Conservation (phyloP, 2,888 invertebrate species). For the Junonia oenone region DNA sequence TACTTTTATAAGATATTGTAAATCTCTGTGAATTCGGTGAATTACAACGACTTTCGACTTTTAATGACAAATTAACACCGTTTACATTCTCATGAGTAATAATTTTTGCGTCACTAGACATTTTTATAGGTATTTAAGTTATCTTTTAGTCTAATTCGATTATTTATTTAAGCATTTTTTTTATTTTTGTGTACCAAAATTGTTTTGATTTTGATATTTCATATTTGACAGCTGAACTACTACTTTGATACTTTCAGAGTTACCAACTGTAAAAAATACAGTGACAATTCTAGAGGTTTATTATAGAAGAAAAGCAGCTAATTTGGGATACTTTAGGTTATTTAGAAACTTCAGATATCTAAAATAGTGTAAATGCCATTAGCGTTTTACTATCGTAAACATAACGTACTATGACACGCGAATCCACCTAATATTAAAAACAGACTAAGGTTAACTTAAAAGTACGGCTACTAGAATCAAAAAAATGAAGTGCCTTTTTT, state of each 20-base stretch:
- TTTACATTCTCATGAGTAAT: constrained; percentile 61
- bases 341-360: too few relatives aligned
- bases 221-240: not conserved
- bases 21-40: constrained; percentile 56
- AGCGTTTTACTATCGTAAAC: too few relatives aligned
- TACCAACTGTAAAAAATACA: not conserved
- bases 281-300: too few relatives aligned
- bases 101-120: constrained; percentile 24
- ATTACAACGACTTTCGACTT: constrained; percentile 43
- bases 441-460: too few relatives aligned
- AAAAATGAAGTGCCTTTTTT: too few relatives aligned
- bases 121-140: constrained; percentile 12
- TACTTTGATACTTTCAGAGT: too few relatives aligned
- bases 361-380: too few relatives aligned
- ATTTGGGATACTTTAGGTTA: too few relatives aligned
- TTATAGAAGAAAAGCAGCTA: too few relatives aligned
- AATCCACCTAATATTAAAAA: too few relatives aligned
- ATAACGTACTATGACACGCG: too few relatives aligned
- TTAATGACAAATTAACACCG: constrained; percentile 53
- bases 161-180: not conserved
- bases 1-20: constrained; percentile 57
- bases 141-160: not conserved
- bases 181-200: not conserved
- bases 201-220: not conserved
- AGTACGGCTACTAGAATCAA: too few relatives aligned